phyloP scores from a whole-genome alignment of 2,888 invertebrate genomes.

The Desoria tigrina region DNA sequence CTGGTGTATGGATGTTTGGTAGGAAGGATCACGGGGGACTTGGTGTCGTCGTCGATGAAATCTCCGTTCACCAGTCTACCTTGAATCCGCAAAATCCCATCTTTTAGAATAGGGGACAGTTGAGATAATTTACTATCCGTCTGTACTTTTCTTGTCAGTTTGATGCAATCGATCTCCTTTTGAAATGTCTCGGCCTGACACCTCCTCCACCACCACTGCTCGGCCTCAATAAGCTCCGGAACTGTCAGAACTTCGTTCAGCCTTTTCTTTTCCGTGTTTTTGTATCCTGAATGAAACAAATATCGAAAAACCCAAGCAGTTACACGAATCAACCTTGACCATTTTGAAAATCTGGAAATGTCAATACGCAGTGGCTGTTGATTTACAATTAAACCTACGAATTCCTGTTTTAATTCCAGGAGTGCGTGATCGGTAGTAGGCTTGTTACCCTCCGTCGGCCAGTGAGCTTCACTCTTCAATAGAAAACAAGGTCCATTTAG shows the following conservation, averaged over 20 bases:
- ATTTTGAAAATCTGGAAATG: background rate
- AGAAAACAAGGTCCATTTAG: constrained; percentile 48
- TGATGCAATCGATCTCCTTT: background rate
- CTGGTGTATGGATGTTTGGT: background rate
- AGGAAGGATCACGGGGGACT: background rate
- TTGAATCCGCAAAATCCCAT: background rate
- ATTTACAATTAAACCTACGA: background rate
- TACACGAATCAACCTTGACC: background rate
- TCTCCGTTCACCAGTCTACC: background rate
- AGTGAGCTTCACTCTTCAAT: constrained; percentile 14
- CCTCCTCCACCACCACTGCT: background rate
- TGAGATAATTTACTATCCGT: background rate
- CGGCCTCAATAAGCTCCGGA: background rate
- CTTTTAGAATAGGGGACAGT: background rate
- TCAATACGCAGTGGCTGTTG: background rate
- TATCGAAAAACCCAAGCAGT: background rate
- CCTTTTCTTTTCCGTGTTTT: background rate
- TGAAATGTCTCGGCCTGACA: background rate
- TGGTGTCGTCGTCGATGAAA: background rate
- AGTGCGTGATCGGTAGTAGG: too few relatives aligned
- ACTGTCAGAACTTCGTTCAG: too few relatives aligned
- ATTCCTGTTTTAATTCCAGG: background rate
- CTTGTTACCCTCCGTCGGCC: constrained; percentile 32
- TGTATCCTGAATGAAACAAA: background rate
- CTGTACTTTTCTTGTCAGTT: background rate